These are phyloP conservation scores for Poecilus cupreus DNA, from an alignment of 2,888 invertebrate genomes.

Conservation along the genomic window DNA sequence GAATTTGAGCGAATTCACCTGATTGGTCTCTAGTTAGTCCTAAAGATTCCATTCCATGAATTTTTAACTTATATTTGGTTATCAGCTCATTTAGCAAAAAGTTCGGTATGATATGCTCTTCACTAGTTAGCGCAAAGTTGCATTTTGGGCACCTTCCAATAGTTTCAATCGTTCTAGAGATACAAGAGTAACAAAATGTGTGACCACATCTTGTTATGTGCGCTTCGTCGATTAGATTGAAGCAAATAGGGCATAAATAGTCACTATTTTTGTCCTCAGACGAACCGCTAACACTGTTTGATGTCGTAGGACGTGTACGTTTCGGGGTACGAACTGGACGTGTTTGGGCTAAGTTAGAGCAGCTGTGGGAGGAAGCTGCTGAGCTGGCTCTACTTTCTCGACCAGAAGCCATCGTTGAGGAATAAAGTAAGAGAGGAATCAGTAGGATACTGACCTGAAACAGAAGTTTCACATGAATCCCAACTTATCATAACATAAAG, in stretches of 20 bases:
- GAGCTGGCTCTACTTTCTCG: constrained; percentile 73
- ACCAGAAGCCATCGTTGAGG: constrained; percentile 68
- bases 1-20: constrained; percentile 70
- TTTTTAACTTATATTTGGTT: constrained; percentile 79
- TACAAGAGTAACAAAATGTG: constrained; percentile 91
- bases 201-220: constrained; percentile 95
- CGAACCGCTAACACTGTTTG: constrained; percentile 79
- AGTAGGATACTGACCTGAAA: constrained; percentile 75
- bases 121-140: constrained; percentile 80
- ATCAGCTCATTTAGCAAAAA: constrained; percentile 89
- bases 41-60: constrained; percentile 72
- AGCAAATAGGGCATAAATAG: constrained; percentile 88
- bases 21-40: constrained; percentile 71
- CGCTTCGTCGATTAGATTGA: constrained; percentile 91
- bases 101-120: constrained; percentile 89
- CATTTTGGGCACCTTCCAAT: constrained; percentile 89
- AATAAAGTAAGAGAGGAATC: constrained; percentile 47
- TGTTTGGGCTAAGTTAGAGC: constrained; percentile 69
- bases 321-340: constrained; percentile 73
- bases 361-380: constrained; percentile 72
- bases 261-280: constrained; percentile 82
- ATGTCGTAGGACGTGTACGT: constrained; percentile 73
- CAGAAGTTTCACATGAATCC: constrained; percentile 65
- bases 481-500: constrained; percentile 15
- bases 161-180: constrained; percentile 80